Percentiles rank a stretch among this genome's conserved stretches.
Conservation (phyloP, 2,888 invertebrate species). For the Heliconius aoede region DNA sequence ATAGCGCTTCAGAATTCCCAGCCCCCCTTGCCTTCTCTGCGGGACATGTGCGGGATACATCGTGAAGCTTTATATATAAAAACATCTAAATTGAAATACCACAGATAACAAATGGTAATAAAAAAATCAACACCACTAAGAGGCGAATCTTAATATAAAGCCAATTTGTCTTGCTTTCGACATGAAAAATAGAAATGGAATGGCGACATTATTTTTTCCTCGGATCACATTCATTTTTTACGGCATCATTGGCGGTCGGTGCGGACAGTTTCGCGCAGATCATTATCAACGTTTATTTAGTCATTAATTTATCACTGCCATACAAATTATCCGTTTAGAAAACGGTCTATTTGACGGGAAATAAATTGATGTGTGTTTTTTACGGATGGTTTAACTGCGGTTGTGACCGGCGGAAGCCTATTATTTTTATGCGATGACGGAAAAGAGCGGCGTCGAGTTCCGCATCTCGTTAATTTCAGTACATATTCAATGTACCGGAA, state of each 20-base stretch:
- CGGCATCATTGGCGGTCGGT: conserved; percentile 48
- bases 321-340: conserved; percentile 66
- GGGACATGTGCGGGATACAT: no score
- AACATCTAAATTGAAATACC: neutral
- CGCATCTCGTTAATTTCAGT: no score
- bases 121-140: conserved; percentile 14
- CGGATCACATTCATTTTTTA: conserved; percentile 66
- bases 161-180: conserved; percentile 36
- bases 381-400: neutral
- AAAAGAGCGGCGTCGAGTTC: no score
- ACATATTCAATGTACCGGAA: no score
- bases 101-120: neutral
- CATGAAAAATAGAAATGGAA: conserved; percentile 38
- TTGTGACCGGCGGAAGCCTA: no score
- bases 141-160: conserved; percentile 32
- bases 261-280: conserved; percentile 65
- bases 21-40: no score
- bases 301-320: conserved; percentile 79
- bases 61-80: neutral
- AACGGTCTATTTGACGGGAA: conserved; percentile 41
- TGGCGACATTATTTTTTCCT: conserved; percentile 30
- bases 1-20: no score
- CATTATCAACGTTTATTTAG: conserved; percentile 77
- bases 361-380: conserved; percentile 26
- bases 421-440: no score